Evolutionary conservation across 2,113 vertebrate genomes (phyloP).

Genomic region (Ornithorhynchus anatinus): DNA sequence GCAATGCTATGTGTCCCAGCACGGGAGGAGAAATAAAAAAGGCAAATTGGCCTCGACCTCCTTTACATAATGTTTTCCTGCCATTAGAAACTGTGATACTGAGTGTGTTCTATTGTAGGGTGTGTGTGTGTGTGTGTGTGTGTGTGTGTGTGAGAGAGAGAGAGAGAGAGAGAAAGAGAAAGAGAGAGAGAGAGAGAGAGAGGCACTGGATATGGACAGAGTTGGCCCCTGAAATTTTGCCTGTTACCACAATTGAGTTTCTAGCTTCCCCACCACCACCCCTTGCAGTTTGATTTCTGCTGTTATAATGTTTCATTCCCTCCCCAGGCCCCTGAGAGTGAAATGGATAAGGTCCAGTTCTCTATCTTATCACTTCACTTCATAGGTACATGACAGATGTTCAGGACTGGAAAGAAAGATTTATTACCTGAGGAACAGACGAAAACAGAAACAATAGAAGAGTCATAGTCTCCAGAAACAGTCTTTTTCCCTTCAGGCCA

Average conservation of each 20-base stretch:
- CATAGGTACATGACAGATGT: neutral
- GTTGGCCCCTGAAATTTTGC: neutral
- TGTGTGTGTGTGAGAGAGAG: too few relatives aligned
- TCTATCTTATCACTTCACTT: neutral
- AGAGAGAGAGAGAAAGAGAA: too few relatives aligned
- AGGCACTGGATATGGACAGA: neutral
- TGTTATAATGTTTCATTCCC: neutral
- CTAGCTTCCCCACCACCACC: too few relatives aligned
- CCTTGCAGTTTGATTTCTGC: neutral
- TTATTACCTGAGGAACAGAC: neutral
- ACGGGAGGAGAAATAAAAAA: neutral
- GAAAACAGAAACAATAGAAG: neutral
- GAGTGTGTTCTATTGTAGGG: neutral
- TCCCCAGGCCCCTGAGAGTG: too few relatives aligned
- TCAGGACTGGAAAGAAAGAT: neutral
- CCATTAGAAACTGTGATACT: neutral
- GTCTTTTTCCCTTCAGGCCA: neutral
- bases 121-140: too few relatives aligned
- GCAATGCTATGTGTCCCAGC: neutral
- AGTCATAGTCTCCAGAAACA: neutral
- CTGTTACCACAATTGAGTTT: neutral
- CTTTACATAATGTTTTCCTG: neutral
- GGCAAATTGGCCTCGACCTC: neutral
- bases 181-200: neutral
- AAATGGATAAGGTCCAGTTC: neutral